These are phyloP conservation scores for Nowickia ferox DNA, from an alignment of 2,888 invertebrate species.

Conservation along the genomic window DNA sequence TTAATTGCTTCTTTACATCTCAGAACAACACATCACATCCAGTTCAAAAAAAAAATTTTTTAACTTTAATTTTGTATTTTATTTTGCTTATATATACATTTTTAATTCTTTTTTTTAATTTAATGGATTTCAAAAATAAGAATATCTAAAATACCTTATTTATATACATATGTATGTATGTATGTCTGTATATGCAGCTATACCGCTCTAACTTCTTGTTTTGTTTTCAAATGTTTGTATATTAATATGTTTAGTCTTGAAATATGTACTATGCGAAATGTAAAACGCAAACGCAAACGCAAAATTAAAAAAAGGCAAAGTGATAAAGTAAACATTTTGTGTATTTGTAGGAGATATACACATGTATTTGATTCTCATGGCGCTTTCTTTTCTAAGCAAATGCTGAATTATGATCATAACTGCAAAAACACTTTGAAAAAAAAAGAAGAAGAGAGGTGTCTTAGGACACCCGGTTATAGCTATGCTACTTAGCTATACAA, in stretches of 20 bases:
- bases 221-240: conserved; percentile 22
- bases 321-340: no score
- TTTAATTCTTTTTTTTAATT: conserved; percentile 32
- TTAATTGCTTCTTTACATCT: conserved; percentile 17
- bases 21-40: not conserved
- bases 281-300: no score
- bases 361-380: no score
- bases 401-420: no score
- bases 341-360: no score
- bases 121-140: conserved; percentile 70
- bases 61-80: conserved; percentile 67
- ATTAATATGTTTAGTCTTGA: conserved; percentile 41
- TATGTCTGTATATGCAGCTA: not conserved
- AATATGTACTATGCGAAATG: not conserved
- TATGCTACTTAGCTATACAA: no score
- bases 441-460: no score
- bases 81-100: not conserved
- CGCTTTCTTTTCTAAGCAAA: no score
- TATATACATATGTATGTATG: conserved; percentile 16
- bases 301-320: no score
- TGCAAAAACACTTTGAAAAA: no score
- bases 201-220: conserved; percentile 18
- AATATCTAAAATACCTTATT: conserved; percentile 72
- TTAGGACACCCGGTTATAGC: no score
- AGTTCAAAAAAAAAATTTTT: not conserved